Percentiles rank a stretch among this genome's conserved stretches.
Conservation (phyloP, 1,140 invertebrate genomes). For the Neomicropteryx cornuta region DNA sequence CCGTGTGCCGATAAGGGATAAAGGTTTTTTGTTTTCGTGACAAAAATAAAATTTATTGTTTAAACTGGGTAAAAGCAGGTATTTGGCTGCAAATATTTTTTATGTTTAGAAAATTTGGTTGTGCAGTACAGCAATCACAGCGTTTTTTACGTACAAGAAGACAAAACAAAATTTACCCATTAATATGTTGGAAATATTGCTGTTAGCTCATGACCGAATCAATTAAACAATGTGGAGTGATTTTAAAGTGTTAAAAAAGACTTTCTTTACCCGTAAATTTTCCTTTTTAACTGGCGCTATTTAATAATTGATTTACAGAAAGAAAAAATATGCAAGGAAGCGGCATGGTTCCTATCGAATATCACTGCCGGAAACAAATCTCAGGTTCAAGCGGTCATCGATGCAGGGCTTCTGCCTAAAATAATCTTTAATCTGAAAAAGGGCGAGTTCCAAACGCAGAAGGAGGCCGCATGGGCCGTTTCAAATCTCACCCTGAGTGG, state of each 20-base stretch:
- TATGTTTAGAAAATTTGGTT: no score
- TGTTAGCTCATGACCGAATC: no score
- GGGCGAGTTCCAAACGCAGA: conserved; percentile 98
- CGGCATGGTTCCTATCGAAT: conserved; percentile 98
- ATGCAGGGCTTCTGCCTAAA: conserved; percentile 85
- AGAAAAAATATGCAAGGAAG: conserved; percentile 79
- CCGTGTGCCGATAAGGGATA: no score
- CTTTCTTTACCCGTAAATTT: conserved; percentile 5
- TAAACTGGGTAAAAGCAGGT: no score
- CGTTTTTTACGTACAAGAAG: no score
- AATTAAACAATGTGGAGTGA: no score
- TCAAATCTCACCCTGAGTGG: conserved; percentile 98
- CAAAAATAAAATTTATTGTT: no score
- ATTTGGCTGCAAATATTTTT: no score
- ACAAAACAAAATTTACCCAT: neutral
- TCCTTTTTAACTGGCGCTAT: conserved; percentile 6
- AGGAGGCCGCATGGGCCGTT: conserved; percentile 98
- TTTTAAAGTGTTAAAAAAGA: neutral
- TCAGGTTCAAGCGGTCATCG: conserved; percentile 96
- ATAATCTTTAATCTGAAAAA: conserved; percentile 89
- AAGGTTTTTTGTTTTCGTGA: no score
- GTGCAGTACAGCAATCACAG: no score
- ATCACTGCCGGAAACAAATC: conserved; percentile 96
- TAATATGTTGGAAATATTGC: no score
- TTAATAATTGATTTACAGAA: conserved; percentile 24